Evolutionary conservation across 1,140 invertebrate species (phyloP).

Genomic region (Aphis craccivora): DNA sequence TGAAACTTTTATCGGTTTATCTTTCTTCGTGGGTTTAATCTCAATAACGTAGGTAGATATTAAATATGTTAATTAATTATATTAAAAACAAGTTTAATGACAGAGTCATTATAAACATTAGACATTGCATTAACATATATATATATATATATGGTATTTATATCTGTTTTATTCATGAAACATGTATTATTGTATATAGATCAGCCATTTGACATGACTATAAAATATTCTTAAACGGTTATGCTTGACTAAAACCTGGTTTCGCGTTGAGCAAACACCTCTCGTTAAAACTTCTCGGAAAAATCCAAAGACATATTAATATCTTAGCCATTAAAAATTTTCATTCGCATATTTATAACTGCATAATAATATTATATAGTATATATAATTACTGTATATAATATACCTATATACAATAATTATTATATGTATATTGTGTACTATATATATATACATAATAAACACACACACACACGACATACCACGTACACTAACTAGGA

Average conservation of each 20-base stretch:
- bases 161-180: not conserved
- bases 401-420: not conserved
- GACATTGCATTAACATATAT: not conserved
- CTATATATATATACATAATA: not conserved
- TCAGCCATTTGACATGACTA: not conserved
- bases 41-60: not conserved
- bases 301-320: conserved; percentile 7
- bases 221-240: not conserved
- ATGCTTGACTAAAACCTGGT: not conserved
- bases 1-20: not conserved
- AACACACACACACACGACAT: not conserved
- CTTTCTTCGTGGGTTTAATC: not conserved
- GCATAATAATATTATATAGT: not conserved
- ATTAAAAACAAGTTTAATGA: not conserved
- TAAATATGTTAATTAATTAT: not conserved
- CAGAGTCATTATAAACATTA: not conserved
- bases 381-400: not conserved
- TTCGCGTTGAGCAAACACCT: not conserved
- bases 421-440: not conserved
- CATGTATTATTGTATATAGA: not conserved
- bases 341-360: conserved; percentile 19
- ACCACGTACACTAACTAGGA: not conserved
- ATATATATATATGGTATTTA: not conserved
- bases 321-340: not conserved
- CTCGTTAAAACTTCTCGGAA: not conserved